Evolutionary conservation across 2,888 invertebrate genomes (phyloP).

Genomic region (Ptycholaimellus sp.): DNA sequence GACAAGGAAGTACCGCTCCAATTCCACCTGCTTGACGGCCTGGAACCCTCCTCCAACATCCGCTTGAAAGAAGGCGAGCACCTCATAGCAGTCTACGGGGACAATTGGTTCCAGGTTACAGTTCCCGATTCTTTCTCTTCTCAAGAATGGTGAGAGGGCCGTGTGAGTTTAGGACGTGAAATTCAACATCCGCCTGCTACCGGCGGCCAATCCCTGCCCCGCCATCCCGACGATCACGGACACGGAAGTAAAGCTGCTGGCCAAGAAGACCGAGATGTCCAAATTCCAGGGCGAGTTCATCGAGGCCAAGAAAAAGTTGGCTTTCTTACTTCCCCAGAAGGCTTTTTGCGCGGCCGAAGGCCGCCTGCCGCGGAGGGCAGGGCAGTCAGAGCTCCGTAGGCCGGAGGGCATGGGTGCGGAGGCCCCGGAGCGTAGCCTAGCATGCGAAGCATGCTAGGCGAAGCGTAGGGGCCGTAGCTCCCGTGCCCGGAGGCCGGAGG

Average conservation of each 20-base stretch:
- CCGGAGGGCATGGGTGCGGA: too few species aligned
- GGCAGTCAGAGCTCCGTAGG: too few species aligned
- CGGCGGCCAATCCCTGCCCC: not conserved
- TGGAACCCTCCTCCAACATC: slow-evolving; percentile 5
- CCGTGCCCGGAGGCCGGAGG: too few species aligned
- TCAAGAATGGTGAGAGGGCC: too few species aligned
- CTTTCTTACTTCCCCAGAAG: too few species aligned
- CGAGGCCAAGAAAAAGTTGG: slow-evolving; percentile 17
- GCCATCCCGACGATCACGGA: slow-evolving; percentile 10
- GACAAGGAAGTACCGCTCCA: slow-evolving; percentile 23
- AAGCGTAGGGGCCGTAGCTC: too few species aligned
- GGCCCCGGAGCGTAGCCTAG: too few species aligned
- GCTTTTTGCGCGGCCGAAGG: too few species aligned
- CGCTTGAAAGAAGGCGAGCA: slow-evolving; percentile 12
- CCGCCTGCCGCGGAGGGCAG: too few species aligned
- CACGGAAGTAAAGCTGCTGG: slow-evolving; percentile 12
- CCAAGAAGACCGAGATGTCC: slow-evolving; percentile 20
- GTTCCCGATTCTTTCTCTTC: too few species aligned
- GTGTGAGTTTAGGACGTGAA: too few species aligned
- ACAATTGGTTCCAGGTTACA: slow-evolving; percentile 25
- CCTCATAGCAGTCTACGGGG: slow-evolving; percentile 24
- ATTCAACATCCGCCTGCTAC: slow-evolving; percentile 5
- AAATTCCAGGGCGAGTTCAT: slow-evolving; percentile 21
- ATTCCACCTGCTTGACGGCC: slow-evolving; percentile 19
- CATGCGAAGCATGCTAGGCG: too few species aligned